phyloP scores from a whole-genome alignment of 2,797 vertebrate species.

The Brachymystax lenok region DNA sequence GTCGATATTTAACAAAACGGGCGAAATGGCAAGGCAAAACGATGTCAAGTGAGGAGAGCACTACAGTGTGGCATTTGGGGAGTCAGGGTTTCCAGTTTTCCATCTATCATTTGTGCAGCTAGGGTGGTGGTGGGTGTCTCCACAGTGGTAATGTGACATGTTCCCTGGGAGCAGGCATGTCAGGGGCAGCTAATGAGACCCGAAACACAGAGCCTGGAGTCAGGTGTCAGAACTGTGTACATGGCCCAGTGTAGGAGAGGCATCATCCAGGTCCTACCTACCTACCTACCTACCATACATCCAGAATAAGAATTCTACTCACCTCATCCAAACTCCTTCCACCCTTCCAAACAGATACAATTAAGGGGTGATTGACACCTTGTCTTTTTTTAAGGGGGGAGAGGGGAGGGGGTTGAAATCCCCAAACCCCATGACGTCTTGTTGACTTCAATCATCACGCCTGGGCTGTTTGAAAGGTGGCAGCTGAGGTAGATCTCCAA shows the following conservation, averaged over 20 bases:
- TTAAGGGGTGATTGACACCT: slow-evolving; percentile 23
- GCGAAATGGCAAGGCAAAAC: not conserved
- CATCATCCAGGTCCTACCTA: slow-evolving; percentile 11
- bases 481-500: slow-evolving; percentile 33
- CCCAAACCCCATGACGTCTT: slow-evolving; percentile 5
- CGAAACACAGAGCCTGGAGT: slow-evolving; percentile 14
- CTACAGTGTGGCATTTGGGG: slow-evolving; percentile 9
- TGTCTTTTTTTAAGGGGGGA: slow-evolving; percentile 12
- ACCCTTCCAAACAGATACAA: slow-evolving; percentile 29
- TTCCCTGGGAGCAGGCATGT: slow-evolving; percentile 6
- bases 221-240: slow-evolving; percentile 18
- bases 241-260: not conserved
- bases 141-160: slow-evolving; percentile 18
- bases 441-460: slow-evolving; percentile 51
- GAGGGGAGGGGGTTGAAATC: not conserved
- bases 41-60: not conserved
- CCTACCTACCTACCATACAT: slow-evolving; percentile 3
- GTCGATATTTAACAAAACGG: not conserved
- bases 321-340: slow-evolving; percentile 28
- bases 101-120: not conserved
- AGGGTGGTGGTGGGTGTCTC: slow-evolving; percentile 15
- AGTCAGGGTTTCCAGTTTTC: slow-evolving; percentile 1
- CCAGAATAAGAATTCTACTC: slow-evolving; percentile 21
- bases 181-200: slow-evolving; percentile 29
- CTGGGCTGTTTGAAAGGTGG: slow-evolving; percentile 40